Evolutionary conservation across 2,888 invertebrate genomes (phyloP).

Genomic region (Sisyra nigra): DNA sequence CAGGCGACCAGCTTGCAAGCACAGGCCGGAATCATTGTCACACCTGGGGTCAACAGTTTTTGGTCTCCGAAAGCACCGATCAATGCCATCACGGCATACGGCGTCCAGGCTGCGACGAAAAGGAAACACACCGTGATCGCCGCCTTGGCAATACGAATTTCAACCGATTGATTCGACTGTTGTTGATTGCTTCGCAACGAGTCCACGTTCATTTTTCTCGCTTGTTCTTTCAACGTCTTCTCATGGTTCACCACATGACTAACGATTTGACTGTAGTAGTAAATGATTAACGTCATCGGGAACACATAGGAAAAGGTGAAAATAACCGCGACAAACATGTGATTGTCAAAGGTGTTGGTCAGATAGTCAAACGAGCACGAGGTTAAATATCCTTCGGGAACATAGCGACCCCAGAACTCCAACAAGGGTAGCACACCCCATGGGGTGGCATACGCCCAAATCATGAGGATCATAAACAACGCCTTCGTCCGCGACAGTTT

Average conservation of each 20-base stretch:
- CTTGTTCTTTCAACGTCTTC: conserved; percentile 61
- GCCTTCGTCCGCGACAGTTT: conserved; percentile 69
- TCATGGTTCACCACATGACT: conserved; percentile 75
- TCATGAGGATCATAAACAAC: conserved; percentile 49
- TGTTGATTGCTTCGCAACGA: conserved; percentile 58
- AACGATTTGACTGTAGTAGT: conserved; percentile 77
- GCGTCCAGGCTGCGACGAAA: conserved; percentile 79
- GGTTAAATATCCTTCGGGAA: conserved; percentile 82
- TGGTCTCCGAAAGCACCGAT: conserved; percentile 71
- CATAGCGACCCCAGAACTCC: conserved; percentile 74
- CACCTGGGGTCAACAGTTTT: conserved; percentile 52
- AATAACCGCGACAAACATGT: conserved; percentile 58
- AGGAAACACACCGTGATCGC: conserved; percentile 76
- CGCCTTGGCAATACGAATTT: conserved; percentile 74
- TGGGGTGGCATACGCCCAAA: conserved; percentile 67
- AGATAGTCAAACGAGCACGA: conserved; percentile 73
- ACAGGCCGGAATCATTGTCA: conserved; percentile 75
- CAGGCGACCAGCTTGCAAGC: conserved; percentile 81
- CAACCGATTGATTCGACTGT: conserved; percentile 51
- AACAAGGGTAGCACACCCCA: conserved; percentile 66
- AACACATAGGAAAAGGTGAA: conserved; percentile 63
- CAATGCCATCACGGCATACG: conserved; percentile 69
- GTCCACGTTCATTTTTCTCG: conserved; percentile 84
- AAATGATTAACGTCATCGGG: conserved; percentile 61
- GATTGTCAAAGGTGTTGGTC: conserved; percentile 61